phyloP scores from a whole-genome alignment of 2,888 invertebrate species.

The Deroplatys truncata region DNA sequence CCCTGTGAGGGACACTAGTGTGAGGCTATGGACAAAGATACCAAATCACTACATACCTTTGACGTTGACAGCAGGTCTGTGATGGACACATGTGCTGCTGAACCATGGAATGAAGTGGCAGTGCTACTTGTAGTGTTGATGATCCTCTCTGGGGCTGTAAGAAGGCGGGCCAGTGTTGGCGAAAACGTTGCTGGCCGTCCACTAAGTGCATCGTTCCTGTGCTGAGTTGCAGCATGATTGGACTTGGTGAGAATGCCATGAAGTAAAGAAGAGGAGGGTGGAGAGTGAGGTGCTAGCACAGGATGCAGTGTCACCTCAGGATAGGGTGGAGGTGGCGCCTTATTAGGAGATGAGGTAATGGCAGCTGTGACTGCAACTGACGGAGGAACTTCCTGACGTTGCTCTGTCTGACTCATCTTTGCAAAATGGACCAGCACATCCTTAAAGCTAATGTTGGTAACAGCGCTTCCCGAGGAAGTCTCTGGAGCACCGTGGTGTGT shows the following conservation, averaged over 20 bases:
- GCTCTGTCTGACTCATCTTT: conserved; percentile 48
- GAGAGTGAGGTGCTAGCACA: conserved; percentile 46
- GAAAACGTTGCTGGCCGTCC: conserved; percentile 62
- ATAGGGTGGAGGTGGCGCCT: conserved; percentile 60
- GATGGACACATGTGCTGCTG: conserved; percentile 44
- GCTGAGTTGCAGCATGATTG: conserved; percentile 18
- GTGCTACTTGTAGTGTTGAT: conserved; percentile 28
- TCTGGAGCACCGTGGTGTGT: background rate
- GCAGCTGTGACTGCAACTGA: conserved; percentile 31
- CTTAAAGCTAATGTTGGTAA: conserved; percentile 29
- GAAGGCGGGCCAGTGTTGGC: conserved; percentile 73
- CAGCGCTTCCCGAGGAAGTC: conserved; percentile 11
- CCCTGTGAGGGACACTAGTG: no score
- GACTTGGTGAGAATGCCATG: conserved; percentile 72
- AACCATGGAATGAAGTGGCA: conserved; percentile 32
- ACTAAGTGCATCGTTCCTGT: background rate
- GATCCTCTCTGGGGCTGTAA: conserved; percentile 58
- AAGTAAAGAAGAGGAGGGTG: conserved; percentile 59
- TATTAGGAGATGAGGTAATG: conserved; percentile 37
- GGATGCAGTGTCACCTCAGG: conserved; percentile 77
- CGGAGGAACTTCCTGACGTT: conserved; percentile 30
- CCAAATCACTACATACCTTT: conserved; percentile 40
- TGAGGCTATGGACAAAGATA: background rate
- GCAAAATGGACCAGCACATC: conserved; percentile 75
- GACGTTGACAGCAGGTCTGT: conserved; percentile 50